A percentile compares a stretch with the other conserved stretches of the same genome.
phyloP scores from a whole-genome alignment of 2,797 vertebrate genomes.

The Rhinophrynus dorsalis region DNA sequence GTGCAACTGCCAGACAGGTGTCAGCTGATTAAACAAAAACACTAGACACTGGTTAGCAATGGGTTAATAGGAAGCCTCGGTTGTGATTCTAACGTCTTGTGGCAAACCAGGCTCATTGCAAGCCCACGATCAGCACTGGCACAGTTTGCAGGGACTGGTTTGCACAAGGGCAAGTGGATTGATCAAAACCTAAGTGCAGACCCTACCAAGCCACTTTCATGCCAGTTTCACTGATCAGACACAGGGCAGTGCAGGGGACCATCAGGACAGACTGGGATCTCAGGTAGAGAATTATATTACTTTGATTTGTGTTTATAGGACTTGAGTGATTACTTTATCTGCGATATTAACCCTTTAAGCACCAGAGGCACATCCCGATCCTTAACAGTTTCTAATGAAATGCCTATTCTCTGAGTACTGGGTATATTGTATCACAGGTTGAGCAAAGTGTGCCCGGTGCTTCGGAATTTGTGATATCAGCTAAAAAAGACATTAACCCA shows the following conservation, averaged over 20 bases:
- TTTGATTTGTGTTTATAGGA: no score
- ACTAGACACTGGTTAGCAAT: not conserved
- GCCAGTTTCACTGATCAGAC: slow-evolving; percentile 18
- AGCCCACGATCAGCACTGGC: not conserved
- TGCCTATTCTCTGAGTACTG: no score
- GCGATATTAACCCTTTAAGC: no score
- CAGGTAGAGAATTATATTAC: slow-evolving; percentile 2
- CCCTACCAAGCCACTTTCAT: slow-evolving; percentile 14
- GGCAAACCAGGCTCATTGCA: not conserved
- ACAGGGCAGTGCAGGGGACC: slow-evolving; percentile 28
- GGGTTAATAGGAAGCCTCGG: slow-evolving; percentile 17
- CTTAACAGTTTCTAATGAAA: no score
- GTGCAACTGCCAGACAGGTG: slow-evolving; percentile 23
- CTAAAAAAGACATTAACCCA: no score
- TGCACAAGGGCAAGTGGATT: not conserved
- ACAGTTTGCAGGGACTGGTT: not conserved
- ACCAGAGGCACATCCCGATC: no score
- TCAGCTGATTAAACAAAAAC: slow-evolving; percentile 34
- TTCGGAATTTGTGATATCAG: no score
- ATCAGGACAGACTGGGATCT: slow-evolving; percentile 35
- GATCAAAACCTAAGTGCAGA: not conserved
- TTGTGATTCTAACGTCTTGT: slow-evolving; percentile 2
- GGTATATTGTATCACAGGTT: no score
- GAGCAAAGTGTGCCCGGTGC: no score
- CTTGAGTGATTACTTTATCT: no score